Evolutionary conservation across 2,113 vertebrate genomes (phyloP).

Genomic region (Thalassarche chlororhynchos): DNA sequence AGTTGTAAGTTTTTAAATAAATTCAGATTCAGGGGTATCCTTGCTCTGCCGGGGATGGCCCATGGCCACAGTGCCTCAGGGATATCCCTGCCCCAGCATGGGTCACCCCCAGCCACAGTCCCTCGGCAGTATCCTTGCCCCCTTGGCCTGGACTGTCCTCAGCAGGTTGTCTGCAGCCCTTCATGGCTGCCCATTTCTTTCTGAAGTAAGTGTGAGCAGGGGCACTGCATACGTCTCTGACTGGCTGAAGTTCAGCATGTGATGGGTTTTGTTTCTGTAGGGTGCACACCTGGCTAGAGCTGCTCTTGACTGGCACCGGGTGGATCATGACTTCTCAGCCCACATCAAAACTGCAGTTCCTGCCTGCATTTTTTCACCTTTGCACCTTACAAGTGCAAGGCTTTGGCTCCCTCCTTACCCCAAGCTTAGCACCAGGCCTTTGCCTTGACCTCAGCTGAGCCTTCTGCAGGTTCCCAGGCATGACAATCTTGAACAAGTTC

Average conservation of each 20-base stretch:
- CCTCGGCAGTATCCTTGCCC: background rate
- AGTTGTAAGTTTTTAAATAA: background rate
- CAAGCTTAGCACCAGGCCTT: background rate
- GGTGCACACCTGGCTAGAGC: background rate
- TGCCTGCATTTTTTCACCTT: background rate
- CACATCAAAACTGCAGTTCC: background rate
- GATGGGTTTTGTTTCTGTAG: background rate
- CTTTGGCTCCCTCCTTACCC: background rate
- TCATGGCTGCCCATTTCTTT: background rate
- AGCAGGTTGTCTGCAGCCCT: background rate
- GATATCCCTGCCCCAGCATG: accelerated
- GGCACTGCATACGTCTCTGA: background rate
- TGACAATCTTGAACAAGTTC: background rate
- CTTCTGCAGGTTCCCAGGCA: background rate
- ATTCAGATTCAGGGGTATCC: background rate
- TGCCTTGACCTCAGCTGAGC: background rate
- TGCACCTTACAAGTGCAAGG: background rate
- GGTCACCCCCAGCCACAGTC: background rate
- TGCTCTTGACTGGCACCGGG: background rate
- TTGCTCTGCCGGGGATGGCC: background rate
- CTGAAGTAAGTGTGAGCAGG: background rate
- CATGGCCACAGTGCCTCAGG: background rate
- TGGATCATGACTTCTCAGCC: background rate
- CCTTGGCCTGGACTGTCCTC: background rate
- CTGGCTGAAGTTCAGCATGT: background rate